Evolutionary conservation across 2,113 vertebrate genomes (phyloP).

Genomic region (Corvus cornix): DNA sequence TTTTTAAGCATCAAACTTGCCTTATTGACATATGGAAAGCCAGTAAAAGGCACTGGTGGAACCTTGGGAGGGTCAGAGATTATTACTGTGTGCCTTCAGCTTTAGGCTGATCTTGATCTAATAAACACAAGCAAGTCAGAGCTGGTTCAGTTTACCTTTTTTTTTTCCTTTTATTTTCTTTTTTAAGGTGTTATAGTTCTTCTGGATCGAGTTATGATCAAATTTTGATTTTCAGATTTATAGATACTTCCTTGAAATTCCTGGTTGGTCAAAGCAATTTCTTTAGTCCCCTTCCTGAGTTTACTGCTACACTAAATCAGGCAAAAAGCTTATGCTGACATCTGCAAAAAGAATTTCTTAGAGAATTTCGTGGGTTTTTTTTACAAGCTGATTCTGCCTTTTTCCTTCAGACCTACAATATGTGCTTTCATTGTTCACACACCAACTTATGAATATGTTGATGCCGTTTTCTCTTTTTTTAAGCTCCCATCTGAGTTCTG

Average conservation of each 20-base stretch:
- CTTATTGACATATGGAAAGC: background rate
- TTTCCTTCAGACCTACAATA: slow-evolving; percentile 74
- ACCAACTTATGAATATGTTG: slow-evolving; percentile 74
- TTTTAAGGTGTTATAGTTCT: background rate
- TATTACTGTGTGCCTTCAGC: background rate
- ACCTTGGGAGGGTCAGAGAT: background rate
- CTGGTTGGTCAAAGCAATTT: background rate
- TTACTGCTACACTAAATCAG: slow-evolving; percentile 41
- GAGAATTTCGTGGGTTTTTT: slow-evolving; percentile 49
- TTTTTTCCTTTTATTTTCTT: background rate
- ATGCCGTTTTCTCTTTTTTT: slow-evolving; percentile 72
- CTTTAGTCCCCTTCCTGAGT: slow-evolving; percentile 30
- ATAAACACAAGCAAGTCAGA: background rate
- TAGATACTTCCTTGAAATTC: background rate
- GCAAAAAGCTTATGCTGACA: slow-evolving; percentile 68
- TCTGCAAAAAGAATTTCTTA: slow-evolving; percentile 67
- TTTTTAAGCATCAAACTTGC: background rate
- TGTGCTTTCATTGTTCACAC: slow-evolving; percentile 74
- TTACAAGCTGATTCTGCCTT: slow-evolving; percentile 70
- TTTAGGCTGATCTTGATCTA: background rate
- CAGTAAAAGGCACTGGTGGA: background rate
- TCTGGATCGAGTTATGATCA: background rate
- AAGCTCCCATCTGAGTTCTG: slow-evolving; percentile 73
- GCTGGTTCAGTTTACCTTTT: background rate
- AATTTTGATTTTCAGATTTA: background rate